Evolutionary conservation across 2,888 invertebrate species (phyloP).

Genomic region (Nebria brevicollis): DNA sequence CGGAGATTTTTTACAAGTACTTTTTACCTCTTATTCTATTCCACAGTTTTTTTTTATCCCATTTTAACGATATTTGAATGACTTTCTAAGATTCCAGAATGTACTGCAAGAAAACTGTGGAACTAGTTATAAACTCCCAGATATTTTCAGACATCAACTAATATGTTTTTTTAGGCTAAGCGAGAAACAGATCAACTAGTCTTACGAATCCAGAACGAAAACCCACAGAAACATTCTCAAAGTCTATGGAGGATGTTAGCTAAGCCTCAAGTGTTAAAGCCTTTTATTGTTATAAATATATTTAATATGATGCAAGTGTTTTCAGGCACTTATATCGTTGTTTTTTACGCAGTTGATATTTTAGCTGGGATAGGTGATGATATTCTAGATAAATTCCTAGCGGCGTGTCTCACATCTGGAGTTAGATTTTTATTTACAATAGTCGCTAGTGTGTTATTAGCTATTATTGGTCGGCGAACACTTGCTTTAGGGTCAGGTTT

Average conservation of each 20-base stretch:
- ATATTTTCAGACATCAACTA: background rate
- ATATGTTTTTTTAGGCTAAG: conserved; percentile 64
- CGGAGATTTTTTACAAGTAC: conserved; percentile 59
- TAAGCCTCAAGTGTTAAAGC: conserved; percentile 74
- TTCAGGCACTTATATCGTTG: conserved; percentile 80
- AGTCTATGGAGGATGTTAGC: conserved; percentile 58
- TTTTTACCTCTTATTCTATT: conserved; percentile 8
- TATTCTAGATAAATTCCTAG: conserved; percentile 64
- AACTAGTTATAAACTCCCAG: background rate
- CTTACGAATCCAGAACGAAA: conserved; percentile 69
- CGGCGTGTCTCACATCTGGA: conserved; percentile 76
- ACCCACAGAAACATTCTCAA: conserved; percentile 56
- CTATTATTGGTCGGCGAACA: conserved; percentile 72
- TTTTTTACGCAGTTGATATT: conserved; percentile 83
- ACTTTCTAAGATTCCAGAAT: too few species aligned
- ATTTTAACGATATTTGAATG: too few species aligned
- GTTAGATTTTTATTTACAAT: conserved; percentile 74
- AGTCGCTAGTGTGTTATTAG: conserved; percentile 72
- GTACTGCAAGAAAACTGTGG: background rate
- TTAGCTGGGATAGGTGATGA: conserved; percentile 68
- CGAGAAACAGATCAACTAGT: conserved; percentile 72
- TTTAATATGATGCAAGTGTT: conserved; percentile 79
- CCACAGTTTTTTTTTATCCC: background rate
- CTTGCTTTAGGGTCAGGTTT: conserved; percentile 74
- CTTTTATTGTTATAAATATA: conserved; percentile 76